phyloP scores from a whole-genome alignment of 2,797 vertebrate species.

The Pipistrellus nathusii region DNA sequence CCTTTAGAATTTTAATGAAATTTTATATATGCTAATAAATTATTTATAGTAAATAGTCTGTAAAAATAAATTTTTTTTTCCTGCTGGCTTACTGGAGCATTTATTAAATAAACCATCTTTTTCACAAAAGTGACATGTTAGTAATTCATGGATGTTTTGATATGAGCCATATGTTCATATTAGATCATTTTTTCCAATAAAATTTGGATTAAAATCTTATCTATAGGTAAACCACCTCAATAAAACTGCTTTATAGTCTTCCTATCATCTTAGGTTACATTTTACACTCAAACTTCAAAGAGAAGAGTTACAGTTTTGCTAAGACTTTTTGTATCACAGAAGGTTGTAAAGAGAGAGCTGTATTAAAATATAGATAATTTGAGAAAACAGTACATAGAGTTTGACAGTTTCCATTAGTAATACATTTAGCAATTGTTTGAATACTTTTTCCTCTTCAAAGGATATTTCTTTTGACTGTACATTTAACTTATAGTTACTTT shows the following conservation, averaged over 20 bases:
- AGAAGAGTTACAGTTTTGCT: slow-evolving; percentile 12
- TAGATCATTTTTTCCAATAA: slow-evolving; percentile 12
- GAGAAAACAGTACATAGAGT: not conserved
- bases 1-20: slow-evolving; percentile 30
- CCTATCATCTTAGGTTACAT: slow-evolving; percentile 16
- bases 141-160: slow-evolving; percentile 25
- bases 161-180: not conserved
- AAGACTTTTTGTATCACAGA: slow-evolving; percentile 29
- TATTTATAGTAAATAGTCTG: not conserved
- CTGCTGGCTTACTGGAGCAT: not conserved
- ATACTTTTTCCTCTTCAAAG: not conserved
- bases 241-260: slow-evolving; percentile 33
- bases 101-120: slow-evolving; percentile 54
- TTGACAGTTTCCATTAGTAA: not conserved
- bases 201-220: slow-evolving; percentile 52
- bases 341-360: not conserved
- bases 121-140: slow-evolving; percentile 14
- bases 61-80: not conserved
- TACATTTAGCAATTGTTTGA: not conserved
- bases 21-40: slow-evolving; percentile 20
- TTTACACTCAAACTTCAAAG: slow-evolving; percentile 53
- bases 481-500: not conserved
- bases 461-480: not conserved
- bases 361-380: not conserved
- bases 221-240: not conserved